These are phyloP conservation scores for Drosophila formosana DNA, from an alignment of 2,888 invertebrate genomes.

Conservation along the genomic window DNA sequence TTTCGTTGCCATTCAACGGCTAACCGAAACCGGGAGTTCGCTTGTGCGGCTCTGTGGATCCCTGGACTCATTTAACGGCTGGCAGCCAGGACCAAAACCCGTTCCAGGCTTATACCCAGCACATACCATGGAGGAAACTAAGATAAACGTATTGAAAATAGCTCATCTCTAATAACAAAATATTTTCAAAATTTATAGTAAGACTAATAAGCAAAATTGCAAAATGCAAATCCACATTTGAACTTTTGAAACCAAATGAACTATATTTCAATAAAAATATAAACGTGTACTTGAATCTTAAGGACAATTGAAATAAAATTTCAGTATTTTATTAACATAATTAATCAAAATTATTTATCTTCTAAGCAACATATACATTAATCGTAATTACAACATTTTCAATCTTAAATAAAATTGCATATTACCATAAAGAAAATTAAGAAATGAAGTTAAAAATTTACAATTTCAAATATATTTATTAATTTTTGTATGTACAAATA, in stretches of 20 bases:
- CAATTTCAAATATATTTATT: too few relatives aligned
- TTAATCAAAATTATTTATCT: too few relatives aligned
- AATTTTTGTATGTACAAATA: neutral
- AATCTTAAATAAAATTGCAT: too few relatives aligned
- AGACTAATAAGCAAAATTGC: neutral
- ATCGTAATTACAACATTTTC: too few relatives aligned
- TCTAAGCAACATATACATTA: too few relatives aligned
- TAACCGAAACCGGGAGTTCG: constrained; percentile 40
- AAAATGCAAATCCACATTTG: neutral
- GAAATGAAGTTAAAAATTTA: too few relatives aligned
- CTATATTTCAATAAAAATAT: too few relatives aligned
- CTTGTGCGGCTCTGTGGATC: constrained; percentile 24
- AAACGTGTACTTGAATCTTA: too few relatives aligned
- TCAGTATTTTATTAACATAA: too few relatives aligned
- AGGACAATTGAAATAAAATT: too few relatives aligned
- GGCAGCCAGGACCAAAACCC: constrained; percentile 36
- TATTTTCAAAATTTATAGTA: neutral
- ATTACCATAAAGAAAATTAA: too few relatives aligned
- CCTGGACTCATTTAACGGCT: constrained; percentile 56
- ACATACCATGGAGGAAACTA: constrained; percentile 38
- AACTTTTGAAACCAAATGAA: too few relatives aligned
- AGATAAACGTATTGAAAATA: neutral
- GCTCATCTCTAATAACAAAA: neutral
- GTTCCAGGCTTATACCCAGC: constrained; percentile 6
- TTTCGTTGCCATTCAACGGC: constrained; percentile 59